Evolutionary conservation across 2,113 vertebrate genomes (phyloP).

Genomic region (Trematomus loennbergii): DNA sequence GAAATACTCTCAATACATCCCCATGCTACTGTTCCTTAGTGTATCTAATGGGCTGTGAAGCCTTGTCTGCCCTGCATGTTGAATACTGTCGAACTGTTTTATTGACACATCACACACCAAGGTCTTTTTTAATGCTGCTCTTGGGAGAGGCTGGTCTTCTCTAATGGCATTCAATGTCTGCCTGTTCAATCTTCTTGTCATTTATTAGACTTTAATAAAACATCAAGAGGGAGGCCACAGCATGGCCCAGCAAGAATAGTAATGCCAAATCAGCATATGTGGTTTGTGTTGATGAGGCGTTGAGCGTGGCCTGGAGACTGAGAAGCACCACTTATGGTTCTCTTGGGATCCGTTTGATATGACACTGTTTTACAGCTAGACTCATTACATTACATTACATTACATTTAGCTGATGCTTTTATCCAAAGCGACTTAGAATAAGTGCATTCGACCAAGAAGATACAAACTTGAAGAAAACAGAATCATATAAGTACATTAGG

Average conservation of each 20-base stretch:
- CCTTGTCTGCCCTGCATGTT: conserved; percentile 7
- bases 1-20: conserved; percentile 30
- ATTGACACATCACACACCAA: conserved; percentile 30
- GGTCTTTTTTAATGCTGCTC: conserved; percentile 36
- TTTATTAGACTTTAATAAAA: conserved; percentile 62
- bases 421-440: too few relatives aligned
- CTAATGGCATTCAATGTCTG: conserved; percentile 38
- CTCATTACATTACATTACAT: neutral
- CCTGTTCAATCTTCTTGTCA: conserved; percentile 46
- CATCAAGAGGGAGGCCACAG: conserved; percentile 26
- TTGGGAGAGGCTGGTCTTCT: conserved; percentile 20
- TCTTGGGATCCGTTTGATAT: conserved; percentile 21
- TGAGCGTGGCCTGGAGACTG: conserved; percentile 11
- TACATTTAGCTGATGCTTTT: too few relatives aligned
- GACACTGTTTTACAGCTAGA: conserved; percentile 2
- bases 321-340: conserved; percentile 15
- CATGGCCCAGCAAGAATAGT: conserved; percentile 16
- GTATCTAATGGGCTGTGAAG: conserved; percentile 45
- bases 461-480: too few relatives aligned
- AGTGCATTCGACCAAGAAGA: too few relatives aligned
- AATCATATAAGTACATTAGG: too few relatives aligned
- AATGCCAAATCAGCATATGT: conserved; percentile 47
- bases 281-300: conserved; percentile 58
- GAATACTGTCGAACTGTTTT: conserved; percentile 29
- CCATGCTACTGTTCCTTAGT: neutral